Conservation (phyloP, 2,888 invertebrate genomes). For the Zele albiditarsus region DNA sequence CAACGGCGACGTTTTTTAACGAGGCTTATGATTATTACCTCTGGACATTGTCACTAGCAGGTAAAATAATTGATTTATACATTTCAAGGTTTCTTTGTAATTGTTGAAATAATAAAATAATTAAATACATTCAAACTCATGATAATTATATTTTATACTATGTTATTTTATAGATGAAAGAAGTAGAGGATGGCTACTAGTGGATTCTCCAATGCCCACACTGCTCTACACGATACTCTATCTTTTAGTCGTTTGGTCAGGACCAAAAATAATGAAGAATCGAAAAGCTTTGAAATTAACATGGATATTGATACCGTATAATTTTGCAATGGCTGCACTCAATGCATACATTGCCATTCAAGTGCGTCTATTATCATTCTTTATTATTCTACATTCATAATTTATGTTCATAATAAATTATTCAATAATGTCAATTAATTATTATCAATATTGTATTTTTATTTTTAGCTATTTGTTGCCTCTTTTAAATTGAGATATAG, state of each 20-base stretch:
- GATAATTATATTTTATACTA: background rate
- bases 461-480: constrained; percentile 78
- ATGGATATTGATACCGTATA: constrained; percentile 87
- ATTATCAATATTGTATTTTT: constrained; percentile 25
- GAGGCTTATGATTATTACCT: constrained; percentile 81
- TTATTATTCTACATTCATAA: constrained; percentile 2
- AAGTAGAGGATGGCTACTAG: constrained; percentile 89
- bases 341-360: constrained; percentile 90
- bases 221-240: constrained; percentile 81
- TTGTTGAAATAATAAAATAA: constrained; percentile 4
- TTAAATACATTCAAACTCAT: background rate
- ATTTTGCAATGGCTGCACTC: constrained; percentile 86
- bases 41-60: constrained; percentile 85
- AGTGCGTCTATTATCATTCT: constrained; percentile 69
- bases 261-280: constrained; percentile 87
- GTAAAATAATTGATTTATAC: constrained; percentile 70
- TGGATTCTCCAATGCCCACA: constrained; percentile 87
- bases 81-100: constrained; percentile 10
- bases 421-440: constrained; percentile 26
- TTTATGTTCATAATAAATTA: constrained; percentile 10
- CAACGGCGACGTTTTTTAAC: constrained; percentile 67
- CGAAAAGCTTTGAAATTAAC: constrained; percentile 84
- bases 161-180: constrained; percentile 77
- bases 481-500: constrained; percentile 86
- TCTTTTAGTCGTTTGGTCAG: constrained; percentile 84